Evolutionary conservation across 1,140 invertebrate genomes (phyloP).

Genomic region (Pectinophora gossypiella): DNA sequence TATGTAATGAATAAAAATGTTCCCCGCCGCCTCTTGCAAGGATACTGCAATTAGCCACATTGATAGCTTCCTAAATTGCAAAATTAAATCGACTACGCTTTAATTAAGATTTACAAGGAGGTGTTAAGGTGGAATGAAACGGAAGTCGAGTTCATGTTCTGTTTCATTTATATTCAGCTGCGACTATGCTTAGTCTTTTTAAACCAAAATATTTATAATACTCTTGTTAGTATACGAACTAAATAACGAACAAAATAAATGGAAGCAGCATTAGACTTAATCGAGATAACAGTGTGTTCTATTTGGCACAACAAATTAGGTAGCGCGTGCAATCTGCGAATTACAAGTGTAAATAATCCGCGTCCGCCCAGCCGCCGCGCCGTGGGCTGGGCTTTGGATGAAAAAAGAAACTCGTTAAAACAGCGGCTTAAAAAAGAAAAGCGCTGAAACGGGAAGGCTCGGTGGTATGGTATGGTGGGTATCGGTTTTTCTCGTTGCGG

Average conservation of each 20-base stretch:
- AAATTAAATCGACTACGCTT: conserved; percentile 9
- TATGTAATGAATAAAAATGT: conserved; percentile 74
- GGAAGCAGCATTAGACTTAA: no score
- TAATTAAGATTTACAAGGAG: background rate
- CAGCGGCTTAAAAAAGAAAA: conserved; percentile 74
- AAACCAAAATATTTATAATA: no score
- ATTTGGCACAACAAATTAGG: conserved; percentile 48
- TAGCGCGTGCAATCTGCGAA: conserved; percentile 57
- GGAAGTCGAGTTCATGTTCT: no score
- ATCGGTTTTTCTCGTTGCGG: conserved; percentile 70
- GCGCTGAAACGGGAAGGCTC: conserved; percentile 71
- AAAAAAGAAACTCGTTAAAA: conserved; percentile 72
- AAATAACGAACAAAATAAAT: no score
- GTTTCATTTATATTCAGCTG: no score
- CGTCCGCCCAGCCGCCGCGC: conserved; percentile 67
- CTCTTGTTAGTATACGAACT: no score
- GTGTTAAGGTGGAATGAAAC: no score
- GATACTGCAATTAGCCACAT: conserved; percentile 60
- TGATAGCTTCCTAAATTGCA: conserved; percentile 45
- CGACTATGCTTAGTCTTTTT: no score
- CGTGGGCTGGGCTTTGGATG: conserved; percentile 62
- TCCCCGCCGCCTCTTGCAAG: conserved; percentile 35
- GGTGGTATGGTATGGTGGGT: no score
- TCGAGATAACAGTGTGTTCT: no score
- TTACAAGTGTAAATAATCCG: conserved; percentile 74